Evolutionary conservation across 2,888 invertebrate species (phyloP), one percentile per base, ranked within the genome.

Genomic region (Cephus nigrinus): DNA sequence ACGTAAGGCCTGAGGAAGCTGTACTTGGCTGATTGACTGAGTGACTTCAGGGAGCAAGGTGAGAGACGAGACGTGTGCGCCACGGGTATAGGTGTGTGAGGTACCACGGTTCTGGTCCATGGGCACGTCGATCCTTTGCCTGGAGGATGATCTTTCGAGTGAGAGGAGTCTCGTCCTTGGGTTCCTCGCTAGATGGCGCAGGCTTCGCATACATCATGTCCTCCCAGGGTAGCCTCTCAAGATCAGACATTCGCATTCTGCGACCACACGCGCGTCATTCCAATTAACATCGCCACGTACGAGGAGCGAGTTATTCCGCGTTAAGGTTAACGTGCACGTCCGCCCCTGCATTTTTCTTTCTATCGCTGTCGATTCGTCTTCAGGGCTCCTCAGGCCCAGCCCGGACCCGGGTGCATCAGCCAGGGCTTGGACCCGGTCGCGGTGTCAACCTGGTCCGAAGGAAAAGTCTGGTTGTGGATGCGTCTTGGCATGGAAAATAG

Each of bases 161-260:
- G 83, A 85, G 82, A 85, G 85, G 82, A 82, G 78, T 73, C 77
- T 82, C 84, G 88, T 87, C 87, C 87, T 88, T 88, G 86, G 83
- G 79, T 82, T 79, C 75, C 80, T 76, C 77, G 82, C 76, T 76
- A 82, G 82, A 85, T 82, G 81, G 83, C 81, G 79, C 77, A 55
- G 77, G 77, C 78, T 73, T 75, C 80, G 79, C 81, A 83, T 83
- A 80, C 79, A 84, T 80, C 79, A 80, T 80, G 81, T 77, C 71
- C 78, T 68, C 76, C 75, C 77, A 76, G 73, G 69, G 75, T 68
- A 79, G 78, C 72, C 78, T 84, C 84, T 83, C 82, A 84, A 84
- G 84, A 85, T 84, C 83, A 83, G 80, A 82, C 75, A 77, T 78
- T 73, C 75, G 72, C 68, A 33, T 68, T 40, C 55, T 74, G 77